Percentiles rank a stretch among this genome's conserved stretches.
Evolutionary conservation across 1,140 invertebrate genomes (phyloP).

Genomic region (Drosophila aff.): DNA sequence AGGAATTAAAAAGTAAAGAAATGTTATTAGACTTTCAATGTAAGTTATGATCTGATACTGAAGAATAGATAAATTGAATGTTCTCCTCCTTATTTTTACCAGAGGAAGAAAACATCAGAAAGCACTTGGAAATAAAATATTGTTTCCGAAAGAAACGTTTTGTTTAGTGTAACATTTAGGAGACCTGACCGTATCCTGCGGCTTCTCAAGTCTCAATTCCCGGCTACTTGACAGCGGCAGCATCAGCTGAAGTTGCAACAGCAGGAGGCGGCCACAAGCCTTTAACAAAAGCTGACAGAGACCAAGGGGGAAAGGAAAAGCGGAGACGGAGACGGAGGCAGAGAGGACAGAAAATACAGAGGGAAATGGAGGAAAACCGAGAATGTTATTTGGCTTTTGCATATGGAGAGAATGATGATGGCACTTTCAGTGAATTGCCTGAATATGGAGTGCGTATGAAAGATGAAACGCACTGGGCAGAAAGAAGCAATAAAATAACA

Average conservation of each 20-base stretch:
- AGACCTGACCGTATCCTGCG: conserved; percentile 24
- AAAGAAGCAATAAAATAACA: conserved; percentile 46
- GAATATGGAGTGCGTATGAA: conserved; percentile 46
- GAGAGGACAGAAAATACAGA: neutral
- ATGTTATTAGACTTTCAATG: too few relatives aligned
- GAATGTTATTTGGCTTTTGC: conserved; percentile 67
- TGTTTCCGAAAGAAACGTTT: neutral
- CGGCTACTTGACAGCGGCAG: conserved; percentile 68
- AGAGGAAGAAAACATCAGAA: too few relatives aligned
- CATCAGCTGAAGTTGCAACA: conserved; percentile 33
- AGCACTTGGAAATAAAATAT: too few relatives aligned
- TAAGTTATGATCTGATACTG: too few relatives aligned
- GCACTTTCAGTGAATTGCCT: conserved; percentile 48
- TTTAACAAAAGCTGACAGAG: conserved; percentile 46
- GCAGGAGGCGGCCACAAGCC: conserved; percentile 36
- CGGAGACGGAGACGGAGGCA: neutral
- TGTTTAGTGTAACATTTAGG: conserved; percentile 10
- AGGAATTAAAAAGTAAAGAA: neutral
- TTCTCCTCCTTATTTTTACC: too few relatives aligned
- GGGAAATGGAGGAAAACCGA: conserved; percentile 12
- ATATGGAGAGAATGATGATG: conserved; percentile 59
- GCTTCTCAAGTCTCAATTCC: conserved; percentile 43
- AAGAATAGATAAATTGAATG: too few relatives aligned
- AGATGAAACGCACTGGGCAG: conserved; percentile 26
- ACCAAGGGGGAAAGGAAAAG: conserved; percentile 2